Percentiles rank a stretch among this genome's conserved stretches.
Conservation (phyloP, 1,140 invertebrate species). For the Caenorhabditis tropicalis region DNA sequence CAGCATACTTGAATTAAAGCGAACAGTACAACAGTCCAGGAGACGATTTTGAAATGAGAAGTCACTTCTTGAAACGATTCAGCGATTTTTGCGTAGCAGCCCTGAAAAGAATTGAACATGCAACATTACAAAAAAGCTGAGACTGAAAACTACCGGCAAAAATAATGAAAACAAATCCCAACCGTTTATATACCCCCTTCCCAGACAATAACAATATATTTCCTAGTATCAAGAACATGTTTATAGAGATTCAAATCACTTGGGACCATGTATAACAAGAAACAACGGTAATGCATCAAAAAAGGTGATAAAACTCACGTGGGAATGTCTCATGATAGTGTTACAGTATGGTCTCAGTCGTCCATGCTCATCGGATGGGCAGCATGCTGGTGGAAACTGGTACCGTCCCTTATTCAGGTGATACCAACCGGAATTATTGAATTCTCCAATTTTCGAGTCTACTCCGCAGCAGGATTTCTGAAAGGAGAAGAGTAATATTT, state of each 20-base stretch:
- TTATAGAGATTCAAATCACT: too few species aligned
- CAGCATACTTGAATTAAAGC: constrained; percentile 65
- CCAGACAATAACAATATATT: too few species aligned
- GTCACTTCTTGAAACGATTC: constrained; percentile 65
- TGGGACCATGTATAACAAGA: too few species aligned
- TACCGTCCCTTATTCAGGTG: constrained; percentile 52
- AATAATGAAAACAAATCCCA: too few species aligned
- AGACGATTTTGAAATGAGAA: constrained; percentile 68
- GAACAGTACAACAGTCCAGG: constrained; percentile 69
- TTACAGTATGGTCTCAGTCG: constrained; percentile 63
- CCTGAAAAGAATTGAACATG: constrained; percentile 50
- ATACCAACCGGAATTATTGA: constrained; percentile 68
- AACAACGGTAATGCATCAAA: too few species aligned
- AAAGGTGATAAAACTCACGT: constrained; percentile 69
- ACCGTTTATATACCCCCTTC: too few species aligned
- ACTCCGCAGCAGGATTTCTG: constrained; percentile 71
- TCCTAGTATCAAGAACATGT: too few species aligned
- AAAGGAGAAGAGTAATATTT: not conserved
- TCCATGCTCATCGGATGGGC: constrained; percentile 65
- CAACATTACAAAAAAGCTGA: too few species aligned
- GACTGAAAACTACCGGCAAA: too few species aligned
- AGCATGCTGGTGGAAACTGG: constrained; percentile 71
- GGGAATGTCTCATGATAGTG: constrained; percentile 64
- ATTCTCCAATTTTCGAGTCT: constrained; percentile 68
- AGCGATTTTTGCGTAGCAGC: constrained; percentile 65